A percentile compares a stretch with the other conserved stretches of the same genome.
These are phyloP conservation scores for Ridgeia piscesae DNA, from an alignment of 1,140 invertebrate species.

Conservation along the genomic window DNA sequence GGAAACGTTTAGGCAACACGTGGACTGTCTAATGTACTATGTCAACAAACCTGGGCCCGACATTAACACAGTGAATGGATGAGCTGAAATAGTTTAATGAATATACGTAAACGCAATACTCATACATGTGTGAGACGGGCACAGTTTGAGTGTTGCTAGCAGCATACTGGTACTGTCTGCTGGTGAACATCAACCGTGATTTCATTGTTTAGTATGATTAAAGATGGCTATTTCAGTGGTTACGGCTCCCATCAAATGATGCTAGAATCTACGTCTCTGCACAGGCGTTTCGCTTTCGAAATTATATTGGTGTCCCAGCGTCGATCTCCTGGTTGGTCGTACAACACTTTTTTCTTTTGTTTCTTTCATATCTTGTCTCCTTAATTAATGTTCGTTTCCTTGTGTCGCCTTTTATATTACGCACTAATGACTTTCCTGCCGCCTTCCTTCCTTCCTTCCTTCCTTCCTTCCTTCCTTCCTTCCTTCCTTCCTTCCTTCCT, in stretches of 20 bases:
- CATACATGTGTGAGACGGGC: not conserved
- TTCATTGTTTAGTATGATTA: not conserved
- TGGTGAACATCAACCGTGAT: not conserved
- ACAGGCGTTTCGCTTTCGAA: not conserved
- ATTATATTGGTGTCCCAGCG: not conserved
- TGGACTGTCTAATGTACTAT: not conserved
- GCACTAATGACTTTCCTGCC: too few relatives aligned
- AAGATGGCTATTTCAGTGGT: not conserved
- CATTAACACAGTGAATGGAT: too few relatives aligned
- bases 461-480: not conserved
- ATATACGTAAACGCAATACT: not conserved
- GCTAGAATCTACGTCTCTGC: not conserved
- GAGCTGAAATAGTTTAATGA: too few relatives aligned
- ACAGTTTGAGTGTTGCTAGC: not conserved
- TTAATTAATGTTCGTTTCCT: not conserved
- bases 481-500: not conserved
- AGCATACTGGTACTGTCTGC: not conserved
- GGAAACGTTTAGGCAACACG: not conserved
- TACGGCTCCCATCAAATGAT: not conserved
- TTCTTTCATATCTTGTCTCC: not conserved
- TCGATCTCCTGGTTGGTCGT: not conserved
- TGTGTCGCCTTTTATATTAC: too few relatives aligned
- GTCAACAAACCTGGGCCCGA: too few relatives aligned
- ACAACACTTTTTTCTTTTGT: not conserved
- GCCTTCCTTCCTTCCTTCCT: not conserved